phyloP scores from a whole-genome alignment of 2,113 vertebrate genomes.

The Solea solea region DNA sequence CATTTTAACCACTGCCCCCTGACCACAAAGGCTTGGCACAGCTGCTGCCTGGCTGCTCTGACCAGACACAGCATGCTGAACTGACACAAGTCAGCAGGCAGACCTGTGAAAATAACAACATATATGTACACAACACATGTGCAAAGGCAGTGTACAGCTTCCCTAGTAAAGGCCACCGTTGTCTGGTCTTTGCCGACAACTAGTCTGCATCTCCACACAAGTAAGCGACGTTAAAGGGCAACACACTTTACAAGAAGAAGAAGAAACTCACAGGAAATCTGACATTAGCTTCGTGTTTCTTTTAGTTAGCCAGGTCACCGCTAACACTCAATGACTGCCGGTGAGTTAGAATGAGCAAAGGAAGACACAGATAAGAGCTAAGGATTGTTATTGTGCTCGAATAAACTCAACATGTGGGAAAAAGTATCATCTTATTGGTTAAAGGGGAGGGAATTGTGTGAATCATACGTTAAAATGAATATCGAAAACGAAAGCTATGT shows the following conservation, averaged over 20 bases:
- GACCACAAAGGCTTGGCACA: slow-evolving; percentile 73
- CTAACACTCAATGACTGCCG: no score
- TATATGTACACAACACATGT: background rate
- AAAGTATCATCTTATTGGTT: no score
- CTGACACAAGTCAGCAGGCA: slow-evolving; percentile 66
- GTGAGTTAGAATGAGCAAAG: no score
- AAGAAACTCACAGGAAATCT: no score
- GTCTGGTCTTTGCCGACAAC: background rate
- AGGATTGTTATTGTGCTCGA: no score
- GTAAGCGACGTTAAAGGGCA: no score
- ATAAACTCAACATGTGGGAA: no score
- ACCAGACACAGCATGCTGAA: slow-evolving; percentile 81
- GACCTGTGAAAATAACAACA: slow-evolving; percentile 78
- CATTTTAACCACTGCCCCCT: slow-evolving; percentile 78
- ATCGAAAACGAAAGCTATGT: background rate
- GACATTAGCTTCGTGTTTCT: background rate
- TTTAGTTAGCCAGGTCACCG: background rate
- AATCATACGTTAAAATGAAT: background rate
- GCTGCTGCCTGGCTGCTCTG: slow-evolving; percentile 79
- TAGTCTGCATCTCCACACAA: no score
- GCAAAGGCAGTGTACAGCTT: slow-evolving; percentile 22
- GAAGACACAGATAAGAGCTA: no score
- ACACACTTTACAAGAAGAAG: no score
- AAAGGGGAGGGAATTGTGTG: no score
- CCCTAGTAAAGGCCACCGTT: slow-evolving; percentile 5